Conservation (phyloP, 1,140 invertebrate species). For the Drosophila ficusphila region DNA sequence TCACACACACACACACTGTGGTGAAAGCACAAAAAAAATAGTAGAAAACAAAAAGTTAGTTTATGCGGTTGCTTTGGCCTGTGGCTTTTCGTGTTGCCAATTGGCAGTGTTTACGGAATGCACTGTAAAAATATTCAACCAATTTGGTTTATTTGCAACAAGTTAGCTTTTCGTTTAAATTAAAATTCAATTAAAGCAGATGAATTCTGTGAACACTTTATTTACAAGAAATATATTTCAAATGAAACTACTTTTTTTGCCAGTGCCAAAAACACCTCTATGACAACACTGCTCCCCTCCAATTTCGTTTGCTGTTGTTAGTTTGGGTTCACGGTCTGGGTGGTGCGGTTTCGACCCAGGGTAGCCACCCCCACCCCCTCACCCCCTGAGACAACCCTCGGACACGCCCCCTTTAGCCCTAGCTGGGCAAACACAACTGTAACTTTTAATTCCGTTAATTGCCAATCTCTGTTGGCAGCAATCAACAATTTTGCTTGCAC, state of each 20-base stretch:
- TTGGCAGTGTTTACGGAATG: constrained; percentile 39
- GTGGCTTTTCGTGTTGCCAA: constrained; percentile 67
- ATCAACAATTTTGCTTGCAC: constrained; percentile 84
- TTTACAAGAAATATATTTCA: not conserved
- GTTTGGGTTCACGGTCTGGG: constrained; percentile 26
- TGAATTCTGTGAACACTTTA: no score
- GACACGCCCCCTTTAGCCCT: constrained; percentile 21
- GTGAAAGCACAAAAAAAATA: constrained; percentile 11
- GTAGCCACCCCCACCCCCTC: not conserved
- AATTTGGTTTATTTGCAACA: not conserved
- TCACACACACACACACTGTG: constrained; percentile 13
- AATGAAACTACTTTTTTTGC: not conserved
- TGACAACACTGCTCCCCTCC: not conserved
- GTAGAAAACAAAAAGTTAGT: constrained; percentile 56
- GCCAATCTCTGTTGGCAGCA: constrained; percentile 84
- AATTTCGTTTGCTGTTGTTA: constrained; percentile 48
- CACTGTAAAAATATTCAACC: constrained; percentile 41
- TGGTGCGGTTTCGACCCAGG: constrained; percentile 26
- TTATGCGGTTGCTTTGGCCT: constrained; percentile 73
- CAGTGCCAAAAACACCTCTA: constrained; percentile 62
- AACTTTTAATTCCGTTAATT: constrained; percentile 84
- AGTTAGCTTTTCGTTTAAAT: not conserved
- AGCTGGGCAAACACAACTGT: constrained; percentile 76
- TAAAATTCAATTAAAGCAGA: not conserved
- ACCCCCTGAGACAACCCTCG: not conserved